Conservation (phyloP, 2,888 invertebrate species). For the Melanchra persicariae region DNA sequence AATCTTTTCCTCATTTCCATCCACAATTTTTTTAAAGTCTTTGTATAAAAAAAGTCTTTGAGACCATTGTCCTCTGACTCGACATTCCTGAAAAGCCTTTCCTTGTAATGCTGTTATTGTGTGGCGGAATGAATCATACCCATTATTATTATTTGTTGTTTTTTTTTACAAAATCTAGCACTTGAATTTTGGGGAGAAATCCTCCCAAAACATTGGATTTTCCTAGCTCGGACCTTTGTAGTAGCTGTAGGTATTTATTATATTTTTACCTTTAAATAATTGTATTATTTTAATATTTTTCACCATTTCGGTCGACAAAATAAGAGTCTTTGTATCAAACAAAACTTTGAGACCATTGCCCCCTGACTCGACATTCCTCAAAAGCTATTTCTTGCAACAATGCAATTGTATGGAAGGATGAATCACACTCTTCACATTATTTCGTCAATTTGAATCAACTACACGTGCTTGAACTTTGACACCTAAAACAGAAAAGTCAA, state of each 20-base stretch:
- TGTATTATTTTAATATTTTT: neutral
- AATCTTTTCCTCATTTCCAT: too few species aligned
- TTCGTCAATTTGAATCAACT: neutral
- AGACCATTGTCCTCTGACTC: neutral
- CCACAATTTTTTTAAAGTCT: too few species aligned
- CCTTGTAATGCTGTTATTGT: neutral
- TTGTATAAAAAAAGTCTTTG: too few species aligned
- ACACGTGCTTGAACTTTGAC: slow-evolving; percentile 13
- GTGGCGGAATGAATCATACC: neutral
- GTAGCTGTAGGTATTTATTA: too few species aligned
- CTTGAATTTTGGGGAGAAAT: too few species aligned
- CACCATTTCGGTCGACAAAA: too few species aligned
- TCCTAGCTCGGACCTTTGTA: too few species aligned
- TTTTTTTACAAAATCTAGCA: too few species aligned
- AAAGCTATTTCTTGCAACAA: neutral
- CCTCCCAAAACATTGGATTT: too few species aligned
- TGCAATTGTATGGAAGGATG: slow-evolving; percentile 13
- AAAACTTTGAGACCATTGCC: neutral
- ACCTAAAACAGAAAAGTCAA: neutral
- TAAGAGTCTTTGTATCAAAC: too few species aligned
- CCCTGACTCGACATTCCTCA: neutral
- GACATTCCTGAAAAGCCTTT: neutral
- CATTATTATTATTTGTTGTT: too few species aligned
- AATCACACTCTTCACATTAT: neutral
- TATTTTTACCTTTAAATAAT: too few species aligned